Evolutionary conservation across 2,113 vertebrate genomes (phyloP), one percentile per base, ranked within the genome.

Genomic region (Solenodon paradoxus): DNA sequence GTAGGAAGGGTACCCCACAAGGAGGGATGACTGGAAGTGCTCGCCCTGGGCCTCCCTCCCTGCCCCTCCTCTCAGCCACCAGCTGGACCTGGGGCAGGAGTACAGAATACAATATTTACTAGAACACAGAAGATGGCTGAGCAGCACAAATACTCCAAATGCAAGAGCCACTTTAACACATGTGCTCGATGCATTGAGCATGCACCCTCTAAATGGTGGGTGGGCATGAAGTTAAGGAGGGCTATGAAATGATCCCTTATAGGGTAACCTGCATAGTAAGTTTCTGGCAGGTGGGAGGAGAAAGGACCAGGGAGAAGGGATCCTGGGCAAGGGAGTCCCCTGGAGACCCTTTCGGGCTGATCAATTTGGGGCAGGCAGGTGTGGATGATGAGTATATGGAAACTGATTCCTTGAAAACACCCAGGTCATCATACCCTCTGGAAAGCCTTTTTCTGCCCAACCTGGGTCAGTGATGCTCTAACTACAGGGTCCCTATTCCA

Each of bases 311-410:
- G 32, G 49, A 59, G 40, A 59, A 15, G 49, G 68, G 30, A 11
- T 24, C 7, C 24, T 3, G 87, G 28, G 7, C n/a, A n/a, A n/a
- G 51, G 12, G 6, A 49, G 1, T 40, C 30, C 53, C 32, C 38
- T 51, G 20, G 49, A 38, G 16, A 77, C 35, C 0, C 16, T 53
- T 6, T 49, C 15, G 2, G 55, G 55, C 72, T 79, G 53, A 47
- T 7, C 5, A 51, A 16, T 7, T 26, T 45, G n/a, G n/a, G n/a
- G n/a, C 0, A 13, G 16, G 24, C 28, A 5, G 2, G 0, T 11
- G 16, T 35, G 24, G 8, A 22, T 16, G 26, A 1, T 5, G 45
- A 89, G 4, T 16, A n/a, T 26, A 24, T 16, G 49, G 55, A 72
- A 45, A 28, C 24, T 0, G 8, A 57, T 19, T 57, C n/a, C 40